Conservation (phyloP, 2,113 vertebrate species). For the Prionailurus viverrinus region DNA sequence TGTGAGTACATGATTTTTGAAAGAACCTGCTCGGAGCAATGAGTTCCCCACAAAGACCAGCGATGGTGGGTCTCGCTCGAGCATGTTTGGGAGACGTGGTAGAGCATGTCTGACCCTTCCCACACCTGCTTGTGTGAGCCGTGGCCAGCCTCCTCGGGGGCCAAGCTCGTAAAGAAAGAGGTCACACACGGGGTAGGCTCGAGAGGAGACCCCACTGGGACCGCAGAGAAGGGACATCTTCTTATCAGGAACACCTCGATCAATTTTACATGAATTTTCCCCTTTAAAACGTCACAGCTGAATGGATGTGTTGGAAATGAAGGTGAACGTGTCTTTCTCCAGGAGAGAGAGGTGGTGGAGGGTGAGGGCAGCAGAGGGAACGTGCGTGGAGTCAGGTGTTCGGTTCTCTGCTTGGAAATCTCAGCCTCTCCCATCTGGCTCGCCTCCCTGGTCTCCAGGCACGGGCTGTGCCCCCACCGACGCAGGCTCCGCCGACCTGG, state of each 20-base stretch:
- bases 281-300: neutral
- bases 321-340: no score
- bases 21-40: neutral
- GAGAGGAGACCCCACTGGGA: neutral
- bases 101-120: neutral
- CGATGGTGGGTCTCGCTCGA: fast-evolving
- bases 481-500: neutral
- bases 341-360: neutral
- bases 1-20: fast-evolving
- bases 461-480: neutral
- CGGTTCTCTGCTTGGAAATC: neutral
- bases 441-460: no score
- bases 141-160: fast-evolving
- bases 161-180: neutral
- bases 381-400: neutral
- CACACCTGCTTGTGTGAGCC: neutral
- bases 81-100: fast-evolving
- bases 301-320: neutral
- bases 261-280: neutral
- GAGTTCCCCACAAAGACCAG: neutral
- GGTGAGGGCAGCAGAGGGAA: neutral
- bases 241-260: neutral
- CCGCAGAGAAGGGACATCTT: no score
- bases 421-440: neutral
- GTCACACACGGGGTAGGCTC: neutral